Conservation (phyloP, 1,140 invertebrate genomes). For the Apis mellifera region Amel_HAv3.1 CM009940.2:8302001-8302500, state of each 20-base stretch:
- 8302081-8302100: no score
- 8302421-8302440: background rate
- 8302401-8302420: background rate
- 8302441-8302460: no score
- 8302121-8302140: background rate
- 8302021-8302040: background rate
- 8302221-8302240: no score
- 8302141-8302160: no score
- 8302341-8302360: background rate
- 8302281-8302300: constrained; percentile 2
- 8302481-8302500: background rate
- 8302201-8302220: no score
- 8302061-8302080: no score
- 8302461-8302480: no score
- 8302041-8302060: no score
- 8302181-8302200: no score
- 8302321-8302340: background rate
- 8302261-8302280: background rate
- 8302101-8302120: no score
- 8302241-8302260: background rate
- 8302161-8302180: no score
- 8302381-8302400: background rate
- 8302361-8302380: background rate
- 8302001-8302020: background rate
- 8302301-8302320: constrained; percentile 22